Percentiles rank a stretch among this genome's conserved stretches.
Evolutionary conservation across 30 jellyfish, hydroid and myxozoan species (phyloP).

Genomic region (Cassiopea xamachana): DNA sequence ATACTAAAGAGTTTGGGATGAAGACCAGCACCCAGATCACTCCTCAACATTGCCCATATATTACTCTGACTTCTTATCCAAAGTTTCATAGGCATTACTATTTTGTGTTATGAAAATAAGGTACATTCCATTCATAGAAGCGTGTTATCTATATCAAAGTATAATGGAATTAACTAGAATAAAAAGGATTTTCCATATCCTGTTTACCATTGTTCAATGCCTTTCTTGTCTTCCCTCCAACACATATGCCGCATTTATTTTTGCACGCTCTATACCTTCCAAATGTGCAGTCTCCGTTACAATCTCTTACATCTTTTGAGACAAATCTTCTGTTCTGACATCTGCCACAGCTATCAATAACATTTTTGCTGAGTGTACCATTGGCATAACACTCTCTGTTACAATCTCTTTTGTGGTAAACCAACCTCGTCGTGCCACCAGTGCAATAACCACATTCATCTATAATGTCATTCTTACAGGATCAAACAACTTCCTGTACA

Average conservation of each 20-base stretch:
- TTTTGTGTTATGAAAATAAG: too few species aligned
- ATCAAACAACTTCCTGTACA: too few species aligned
- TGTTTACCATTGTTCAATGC: constrained; percentile 41
- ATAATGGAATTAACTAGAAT: not conserved
- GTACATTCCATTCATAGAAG: not conserved
- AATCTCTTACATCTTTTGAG: constrained; percentile 25
- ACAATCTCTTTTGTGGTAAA: constrained; percentile 51
- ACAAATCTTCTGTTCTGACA: constrained; percentile 35
- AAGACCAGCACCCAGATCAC: too few species aligned
- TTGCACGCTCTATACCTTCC: constrained; percentile 56
- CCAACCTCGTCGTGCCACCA: constrained; percentile 42
- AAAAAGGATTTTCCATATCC: not conserved
- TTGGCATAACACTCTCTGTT: constrained; percentile 33
- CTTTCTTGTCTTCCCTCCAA: constrained; percentile 60
- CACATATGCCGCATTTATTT: constrained; percentile 63
- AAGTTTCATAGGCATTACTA: too few species aligned
- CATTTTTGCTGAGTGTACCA: constrained; percentile 52
- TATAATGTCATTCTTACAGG: not conserved
- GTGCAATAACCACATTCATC: constrained; percentile 41
- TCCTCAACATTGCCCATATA: too few species aligned
- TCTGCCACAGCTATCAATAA: constrained; percentile 62
- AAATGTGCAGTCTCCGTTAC: constrained; percentile 47
- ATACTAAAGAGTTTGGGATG: too few species aligned
- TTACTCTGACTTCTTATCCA: too few species aligned
- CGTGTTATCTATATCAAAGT: not conserved